Evolutionary conservation across 2,797 vertebrate species (phyloP).

Genomic region (Neostethus bicornis): DNA sequence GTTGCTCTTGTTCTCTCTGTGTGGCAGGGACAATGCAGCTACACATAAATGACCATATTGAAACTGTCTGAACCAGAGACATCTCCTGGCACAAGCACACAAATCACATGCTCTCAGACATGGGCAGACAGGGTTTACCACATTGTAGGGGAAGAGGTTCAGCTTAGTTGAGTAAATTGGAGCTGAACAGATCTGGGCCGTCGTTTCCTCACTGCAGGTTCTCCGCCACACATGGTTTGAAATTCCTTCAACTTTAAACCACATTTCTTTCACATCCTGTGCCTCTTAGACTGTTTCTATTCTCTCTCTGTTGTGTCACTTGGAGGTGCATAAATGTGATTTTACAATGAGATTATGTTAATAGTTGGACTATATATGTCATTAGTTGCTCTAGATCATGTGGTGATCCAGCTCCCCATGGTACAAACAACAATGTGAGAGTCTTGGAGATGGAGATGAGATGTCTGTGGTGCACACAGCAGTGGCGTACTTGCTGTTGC

Average conservation of each 20-base stretch:
- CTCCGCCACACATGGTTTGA: conserved; percentile 25
- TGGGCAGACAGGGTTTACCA: conserved; percentile 34
- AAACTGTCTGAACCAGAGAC: conserved; percentile 42
- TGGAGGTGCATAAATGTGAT: conserved; percentile 17
- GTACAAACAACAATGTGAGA: conserved; percentile 30
- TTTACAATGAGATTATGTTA: conserved; percentile 51
- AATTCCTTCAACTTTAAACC: neutral
- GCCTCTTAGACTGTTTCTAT: neutral
- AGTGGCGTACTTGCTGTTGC: conserved; percentile 42
- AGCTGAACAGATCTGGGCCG: conserved; percentile 35
- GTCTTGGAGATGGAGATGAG: conserved; percentile 38
- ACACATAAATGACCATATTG: conserved; percentile 64
- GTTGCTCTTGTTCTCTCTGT: conserved; percentile 23
- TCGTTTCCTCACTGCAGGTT: conserved; percentile 43
- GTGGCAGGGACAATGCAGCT: conserved; percentile 36
- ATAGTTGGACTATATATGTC: conserved; percentile 28
- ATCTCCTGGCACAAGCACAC: conserved; percentile 51
- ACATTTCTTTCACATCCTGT: conserved; percentile 7
- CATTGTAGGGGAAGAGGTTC: conserved; percentile 71
- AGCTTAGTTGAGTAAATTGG: conserved; percentile 63
- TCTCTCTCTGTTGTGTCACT: conserved; percentile 8
- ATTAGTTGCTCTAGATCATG: conserved; percentile 27
- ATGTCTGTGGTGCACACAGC: conserved; percentile 30
- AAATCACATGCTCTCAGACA: conserved; percentile 21
- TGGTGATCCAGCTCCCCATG: conserved; percentile 34